Conservation (phyloP, 2,113 vertebrate genomes). For the Coturnix japonica region DNA sequence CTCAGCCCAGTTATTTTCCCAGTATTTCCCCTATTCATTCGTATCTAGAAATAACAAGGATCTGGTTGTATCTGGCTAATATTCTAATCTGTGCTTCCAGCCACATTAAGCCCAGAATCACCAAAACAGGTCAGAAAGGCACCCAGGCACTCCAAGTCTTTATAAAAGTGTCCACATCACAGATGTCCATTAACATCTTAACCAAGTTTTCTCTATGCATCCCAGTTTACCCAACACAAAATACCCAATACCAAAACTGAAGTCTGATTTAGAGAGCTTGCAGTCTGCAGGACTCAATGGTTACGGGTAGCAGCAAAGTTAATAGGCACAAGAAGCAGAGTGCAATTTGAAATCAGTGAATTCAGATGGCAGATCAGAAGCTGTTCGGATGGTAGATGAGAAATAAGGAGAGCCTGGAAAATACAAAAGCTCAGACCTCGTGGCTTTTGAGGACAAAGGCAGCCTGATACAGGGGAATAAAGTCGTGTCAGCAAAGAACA, state of each 20-base stretch:
- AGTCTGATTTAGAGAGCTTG: neutral
- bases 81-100: neutral
- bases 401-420: neutral
- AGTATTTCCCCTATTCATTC: neutral
- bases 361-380: neutral
- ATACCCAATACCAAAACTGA: neutral
- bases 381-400: neutral
- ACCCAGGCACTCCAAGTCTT: neutral
- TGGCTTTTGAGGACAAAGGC: neutral
- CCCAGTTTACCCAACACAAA: neutral
- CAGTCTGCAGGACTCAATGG: neutral
- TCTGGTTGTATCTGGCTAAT: neutral
- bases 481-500: neutral
- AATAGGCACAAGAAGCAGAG: neutral
- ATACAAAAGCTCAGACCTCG: neutral
- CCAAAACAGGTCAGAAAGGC: neutral
- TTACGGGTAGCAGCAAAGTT: neutral
- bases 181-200: neutral
- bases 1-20: neutral
- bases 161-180: neutral
- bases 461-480: neutral
- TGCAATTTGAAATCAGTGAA: neutral
- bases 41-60: neutral
- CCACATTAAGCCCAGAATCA: neutral
- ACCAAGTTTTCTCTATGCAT: neutral